Evolutionary conservation across 2,888 invertebrate genomes (phyloP).

Genomic region (Drosophila mulleri): DNA sequence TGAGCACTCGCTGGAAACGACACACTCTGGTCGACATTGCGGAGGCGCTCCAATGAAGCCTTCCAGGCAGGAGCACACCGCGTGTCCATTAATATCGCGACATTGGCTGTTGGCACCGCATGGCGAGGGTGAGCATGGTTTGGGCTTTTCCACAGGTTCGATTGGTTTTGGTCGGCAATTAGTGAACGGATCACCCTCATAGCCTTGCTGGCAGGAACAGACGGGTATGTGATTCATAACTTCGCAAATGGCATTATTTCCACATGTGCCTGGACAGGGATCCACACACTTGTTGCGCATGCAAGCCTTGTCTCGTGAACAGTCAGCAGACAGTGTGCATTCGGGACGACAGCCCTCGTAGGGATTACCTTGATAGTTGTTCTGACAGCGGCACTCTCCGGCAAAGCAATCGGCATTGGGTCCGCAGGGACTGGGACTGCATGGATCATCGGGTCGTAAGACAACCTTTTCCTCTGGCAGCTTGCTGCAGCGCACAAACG

Average conservation of each 20-base stretch:
- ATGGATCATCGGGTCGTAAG: constrained; percentile 88
- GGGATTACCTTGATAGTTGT: constrained; percentile 93
- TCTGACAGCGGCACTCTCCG: constrained; percentile 93
- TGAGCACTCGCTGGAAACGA: constrained; percentile 92
- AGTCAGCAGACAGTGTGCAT: constrained; percentile 93
- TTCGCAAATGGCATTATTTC: constrained; percentile 91
- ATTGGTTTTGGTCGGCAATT: constrained; percentile 88
- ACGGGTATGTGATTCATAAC: constrained; percentile 93
- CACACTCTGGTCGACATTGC: constrained; percentile 94
- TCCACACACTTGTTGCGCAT: constrained; percentile 90
- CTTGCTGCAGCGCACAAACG: constrained; percentile 88
- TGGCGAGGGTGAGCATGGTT: constrained; percentile 90
- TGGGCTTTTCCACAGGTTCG: constrained; percentile 86
- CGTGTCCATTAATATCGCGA: constrained; percentile 89
- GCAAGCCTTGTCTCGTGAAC: constrained; percentile 90
- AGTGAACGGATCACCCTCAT: constrained; percentile 91
- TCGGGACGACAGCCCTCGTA: constrained; percentile 91
- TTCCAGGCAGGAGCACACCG: constrained; percentile 92
- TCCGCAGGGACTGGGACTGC: constrained; percentile 94
- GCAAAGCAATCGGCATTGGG: constrained; percentile 93
- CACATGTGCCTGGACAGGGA: constrained; percentile 91
- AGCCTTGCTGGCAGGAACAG: constrained; percentile 91
- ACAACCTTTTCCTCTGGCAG: constrained; percentile 86
- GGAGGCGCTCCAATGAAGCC: constrained; percentile 92
- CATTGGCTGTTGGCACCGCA: constrained; percentile 91